Percentiles rank a stretch among this genome's conserved stretches.
phyloP scores from a whole-genome alignment of 2,888 invertebrate genomes.

The Cerceris rybyensis region DNA sequence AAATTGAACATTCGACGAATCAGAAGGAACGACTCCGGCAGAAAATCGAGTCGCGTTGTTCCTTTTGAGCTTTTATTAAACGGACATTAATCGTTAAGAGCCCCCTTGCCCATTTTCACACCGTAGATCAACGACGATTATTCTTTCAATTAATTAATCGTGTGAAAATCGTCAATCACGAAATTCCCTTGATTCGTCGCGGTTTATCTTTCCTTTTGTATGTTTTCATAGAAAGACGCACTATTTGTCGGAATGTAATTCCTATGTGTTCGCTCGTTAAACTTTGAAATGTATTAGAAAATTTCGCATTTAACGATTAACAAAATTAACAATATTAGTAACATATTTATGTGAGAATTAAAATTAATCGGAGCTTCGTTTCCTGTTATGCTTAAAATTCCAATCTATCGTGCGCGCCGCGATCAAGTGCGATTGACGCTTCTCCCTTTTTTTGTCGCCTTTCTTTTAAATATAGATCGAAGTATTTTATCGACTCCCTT shows the following conservation, averaged over 20 bases:
- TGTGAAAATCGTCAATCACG: conserved; percentile 1
- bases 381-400: neutral
- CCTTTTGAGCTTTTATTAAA: neutral
- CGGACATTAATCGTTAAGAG: conserved; percentile 11
- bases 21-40: conserved; percentile 5
- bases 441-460: neutral
- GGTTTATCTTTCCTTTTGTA: no score
- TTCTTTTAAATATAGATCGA: conserved; percentile 7
- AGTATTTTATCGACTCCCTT: neutral
- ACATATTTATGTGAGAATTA: neutral
- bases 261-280: neutral
- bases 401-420: neutral
- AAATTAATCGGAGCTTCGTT: neutral
- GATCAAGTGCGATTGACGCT: conserved; percentile 6
- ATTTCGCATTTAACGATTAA: conserved; percentile 3
- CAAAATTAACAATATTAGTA: neutral
- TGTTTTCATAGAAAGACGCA: no score
- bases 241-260: no score
- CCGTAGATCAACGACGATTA: neutral
- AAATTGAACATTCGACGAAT: neutral
- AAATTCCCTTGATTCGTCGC: neutral
- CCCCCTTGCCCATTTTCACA: conserved; percentile 13
- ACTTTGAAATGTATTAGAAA: neutral
- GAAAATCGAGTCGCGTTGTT: conserved; percentile 5
- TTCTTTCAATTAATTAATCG: neutral